Percentiles rank a stretch among this genome's conserved stretches.
phyloP scores from a whole-genome alignment of 2,888 invertebrate genomes.

The Trachelus stipa region DNA sequence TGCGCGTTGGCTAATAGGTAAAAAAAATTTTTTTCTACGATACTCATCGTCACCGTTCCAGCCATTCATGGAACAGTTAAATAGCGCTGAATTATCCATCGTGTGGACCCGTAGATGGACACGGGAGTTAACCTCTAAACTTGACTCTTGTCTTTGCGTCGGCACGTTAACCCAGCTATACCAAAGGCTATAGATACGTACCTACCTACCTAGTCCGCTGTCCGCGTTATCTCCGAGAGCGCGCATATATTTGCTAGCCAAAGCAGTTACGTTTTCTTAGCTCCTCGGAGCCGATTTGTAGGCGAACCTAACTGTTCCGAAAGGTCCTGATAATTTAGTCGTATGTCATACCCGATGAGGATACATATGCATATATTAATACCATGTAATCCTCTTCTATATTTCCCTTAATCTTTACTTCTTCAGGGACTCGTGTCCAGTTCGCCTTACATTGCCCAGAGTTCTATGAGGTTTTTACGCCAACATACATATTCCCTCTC shows the following conservation, averaged over 20 bases:
- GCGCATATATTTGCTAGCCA: slow-evolving; percentile 55
- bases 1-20: background rate
- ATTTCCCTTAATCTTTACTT: too few relatives aligned
- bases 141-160: slow-evolving; percentile 26
- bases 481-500: slow-evolving; percentile 12
- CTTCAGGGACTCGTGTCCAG: too few relatives aligned
- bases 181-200: background rate
- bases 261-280: slow-evolving; percentile 57
- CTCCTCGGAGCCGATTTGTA: slow-evolving; percentile 36
- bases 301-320: slow-evolving; percentile 57
- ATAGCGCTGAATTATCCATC: slow-evolving; percentile 56
- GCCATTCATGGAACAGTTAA: slow-evolving; percentile 43
- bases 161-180: slow-evolving; percentile 11
- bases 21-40: slow-evolving; percentile 23
- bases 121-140: slow-evolving; percentile 47
- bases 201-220: slow-evolving; percentile 26
- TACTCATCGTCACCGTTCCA: slow-evolving; percentile 35
- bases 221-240: slow-evolving; percentile 52
- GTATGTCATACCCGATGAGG: slow-evolving; percentile 45
- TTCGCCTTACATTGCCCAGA: background rate
- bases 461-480: background rate
- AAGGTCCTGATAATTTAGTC: slow-evolving; percentile 56
- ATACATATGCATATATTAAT: background rate
- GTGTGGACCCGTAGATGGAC: slow-evolving; percentile 50
- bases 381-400: too few relatives aligned